These are phyloP conservation scores for Rotaria magnacalcarata DNA, from an alignment of 2,888 invertebrate species.

Conservation along the genomic window DNA sequence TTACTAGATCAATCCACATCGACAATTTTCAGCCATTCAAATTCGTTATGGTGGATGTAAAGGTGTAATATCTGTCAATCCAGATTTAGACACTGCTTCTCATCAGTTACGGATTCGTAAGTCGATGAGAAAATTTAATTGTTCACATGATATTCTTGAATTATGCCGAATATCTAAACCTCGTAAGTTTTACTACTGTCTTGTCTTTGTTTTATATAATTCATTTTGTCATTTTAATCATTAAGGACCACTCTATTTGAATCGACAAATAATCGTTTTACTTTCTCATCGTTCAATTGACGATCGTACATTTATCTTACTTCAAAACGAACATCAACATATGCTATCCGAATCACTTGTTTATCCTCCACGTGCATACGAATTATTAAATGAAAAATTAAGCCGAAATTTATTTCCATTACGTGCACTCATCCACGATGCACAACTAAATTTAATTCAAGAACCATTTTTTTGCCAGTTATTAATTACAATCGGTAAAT, in stretches of 20 bases:
- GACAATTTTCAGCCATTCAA: conserved; percentile 3
- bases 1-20: neutral
- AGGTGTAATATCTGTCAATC: neutral
- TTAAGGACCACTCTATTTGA: neutral
- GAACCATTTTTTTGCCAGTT: conserved; percentile 32
- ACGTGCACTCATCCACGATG: neutral
- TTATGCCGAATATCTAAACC: conserved; percentile 14
- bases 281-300: neutral
- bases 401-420: conserved; percentile 14
- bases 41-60: conserved; percentile 31
- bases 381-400: conserved; percentile 17
- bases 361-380: neutral
- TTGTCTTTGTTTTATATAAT: neutral
- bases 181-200: neutral
- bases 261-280: conserved; percentile 25
- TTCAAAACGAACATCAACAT: neutral
- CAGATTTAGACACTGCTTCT: neutral
- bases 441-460: neutral
- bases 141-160: conserved; percentile 10
- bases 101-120: neutral
- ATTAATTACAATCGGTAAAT: neutral
- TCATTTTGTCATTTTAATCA: neutral
- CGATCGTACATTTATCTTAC: neutral
- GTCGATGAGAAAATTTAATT: neutral
- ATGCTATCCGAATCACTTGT: neutral